Evolutionary conservation across 2,888 invertebrate genomes (phyloP).

Genomic region (Perithous albicinctus): DNA sequence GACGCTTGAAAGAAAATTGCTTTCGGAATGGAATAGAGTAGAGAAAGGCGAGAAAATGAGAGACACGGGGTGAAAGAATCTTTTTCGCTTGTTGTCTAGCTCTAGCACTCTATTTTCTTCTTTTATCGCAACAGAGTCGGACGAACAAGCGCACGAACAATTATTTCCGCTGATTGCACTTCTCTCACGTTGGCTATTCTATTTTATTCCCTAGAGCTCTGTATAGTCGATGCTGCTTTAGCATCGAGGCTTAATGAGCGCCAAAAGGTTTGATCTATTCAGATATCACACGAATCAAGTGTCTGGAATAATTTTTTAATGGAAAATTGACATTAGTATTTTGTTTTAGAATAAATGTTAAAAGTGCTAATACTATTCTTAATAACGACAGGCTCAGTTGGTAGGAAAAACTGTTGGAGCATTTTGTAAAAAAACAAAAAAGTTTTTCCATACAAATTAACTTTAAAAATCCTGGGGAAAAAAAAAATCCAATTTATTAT

Average conservation of each 20-base stretch:
- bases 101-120: slow-evolving; percentile 28
- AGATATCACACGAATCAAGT: slow-evolving; percentile 27
- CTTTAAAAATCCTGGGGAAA: too few species aligned
- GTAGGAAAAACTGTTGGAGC: too few species aligned
- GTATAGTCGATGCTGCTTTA: neutral
- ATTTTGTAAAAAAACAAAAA: too few species aligned
- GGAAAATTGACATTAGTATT: neutral
- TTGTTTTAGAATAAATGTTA: neutral
- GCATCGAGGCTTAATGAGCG: slow-evolving; percentile 4
- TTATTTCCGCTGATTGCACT: slow-evolving; percentile 66
- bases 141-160: slow-evolving; percentile 43
- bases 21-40: slow-evolving; percentile 54
- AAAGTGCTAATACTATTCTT: too few species aligned
- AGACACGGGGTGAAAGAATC: slow-evolving; percentile 47
- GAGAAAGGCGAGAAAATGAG: slow-evolving; percentile 38
- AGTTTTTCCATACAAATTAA: too few species aligned
- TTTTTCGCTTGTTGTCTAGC: slow-evolving; percentile 57
- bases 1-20: slow-evolving; percentile 56
- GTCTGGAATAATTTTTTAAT: neutral
- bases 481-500: too few species aligned
- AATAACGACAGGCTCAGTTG: too few species aligned
- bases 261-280: slow-evolving; percentile 47
- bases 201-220: slow-evolving; percentile 1
- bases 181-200: slow-evolving; percentile 56
- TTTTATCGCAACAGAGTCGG: slow-evolving; percentile 37